Evolutionary conservation across 92 coral and sea anemone species (phyloP).

Genomic region (Porites lobata): DNA sequence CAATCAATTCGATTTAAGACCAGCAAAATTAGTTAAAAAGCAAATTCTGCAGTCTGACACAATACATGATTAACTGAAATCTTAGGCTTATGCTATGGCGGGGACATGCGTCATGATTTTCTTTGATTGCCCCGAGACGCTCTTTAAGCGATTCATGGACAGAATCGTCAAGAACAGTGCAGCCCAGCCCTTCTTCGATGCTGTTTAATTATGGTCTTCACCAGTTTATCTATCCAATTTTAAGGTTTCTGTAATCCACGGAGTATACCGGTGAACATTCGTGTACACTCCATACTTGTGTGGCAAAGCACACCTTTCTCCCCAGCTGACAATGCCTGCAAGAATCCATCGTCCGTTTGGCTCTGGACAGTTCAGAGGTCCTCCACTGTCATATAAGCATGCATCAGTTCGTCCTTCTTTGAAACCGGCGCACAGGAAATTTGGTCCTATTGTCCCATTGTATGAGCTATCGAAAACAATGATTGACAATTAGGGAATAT

Average conservation of each 20-base stretch:
- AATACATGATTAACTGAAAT: too few species aligned
- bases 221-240: constrained; percentile 54
- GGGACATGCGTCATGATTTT: too few species aligned
- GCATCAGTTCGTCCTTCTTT: constrained; percentile 97
- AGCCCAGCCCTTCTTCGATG: not conserved
- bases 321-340: constrained; percentile 98
- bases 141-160: too few species aligned
- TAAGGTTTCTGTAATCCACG: constrained; percentile 78
- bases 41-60: too few species aligned
- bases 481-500: not conserved
- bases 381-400: constrained; percentile 96
- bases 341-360: constrained; percentile 78
- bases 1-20: too few species aligned
- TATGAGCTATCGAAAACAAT: constrained; percentile 71
- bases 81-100: too few species aligned
- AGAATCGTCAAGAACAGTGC: not conserved
- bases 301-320: constrained; percentile 91
- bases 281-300: constrained; percentile 98
- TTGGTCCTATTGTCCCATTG: constrained; percentile 83
- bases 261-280: constrained; percentile 80
- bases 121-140: too few species aligned
- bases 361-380: constrained; percentile 96
- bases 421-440: constrained; percentile 98
- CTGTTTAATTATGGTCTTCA: not conserved
- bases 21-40: too few species aligned